Evolutionary conservation across 2,888 invertebrate genomes (phyloP).

Genomic region (Arge pagana): DNA sequence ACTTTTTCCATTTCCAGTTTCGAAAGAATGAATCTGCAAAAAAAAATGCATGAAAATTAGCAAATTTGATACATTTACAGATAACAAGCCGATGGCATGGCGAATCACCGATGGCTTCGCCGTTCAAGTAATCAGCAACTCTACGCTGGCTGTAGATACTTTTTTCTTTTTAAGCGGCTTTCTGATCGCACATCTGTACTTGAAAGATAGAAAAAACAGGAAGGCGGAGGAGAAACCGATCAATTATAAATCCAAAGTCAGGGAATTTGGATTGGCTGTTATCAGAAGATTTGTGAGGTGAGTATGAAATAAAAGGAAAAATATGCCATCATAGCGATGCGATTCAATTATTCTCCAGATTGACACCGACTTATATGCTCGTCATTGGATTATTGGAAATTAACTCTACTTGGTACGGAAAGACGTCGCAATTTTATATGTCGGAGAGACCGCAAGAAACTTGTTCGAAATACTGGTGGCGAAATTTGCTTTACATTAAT

Average conservation of each 20-base stretch:
- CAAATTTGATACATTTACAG: too few relatives aligned
- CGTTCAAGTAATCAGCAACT: conserved; percentile 56
- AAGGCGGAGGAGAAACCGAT: conserved; percentile 29
- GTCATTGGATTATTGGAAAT: conserved; percentile 55
- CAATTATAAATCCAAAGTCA: conserved; percentile 28
- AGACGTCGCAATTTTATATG: conserved; percentile 53
- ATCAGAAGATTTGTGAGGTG: conserved; percentile 58
- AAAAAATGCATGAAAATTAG: too few relatives aligned
- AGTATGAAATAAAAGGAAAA: conserved; percentile 4
- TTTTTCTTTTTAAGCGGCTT: conserved; percentile 58
- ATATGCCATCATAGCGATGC: not conserved
- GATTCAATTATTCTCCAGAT: conserved; percentile 39
- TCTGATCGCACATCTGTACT: conserved; percentile 43
- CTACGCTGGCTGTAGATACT: conserved; percentile 60
- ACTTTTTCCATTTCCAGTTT: too few relatives aligned
- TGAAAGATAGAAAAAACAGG: conserved; percentile 32
- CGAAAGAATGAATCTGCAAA: not conserved
- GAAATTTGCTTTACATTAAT: conserved; percentile 61
- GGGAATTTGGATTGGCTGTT: conserved; percentile 37
- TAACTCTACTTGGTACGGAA: conserved; percentile 52
- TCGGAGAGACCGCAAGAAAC: conserved; percentile 52
- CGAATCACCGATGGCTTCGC: conserved; percentile 50
- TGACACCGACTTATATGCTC: conserved; percentile 59
- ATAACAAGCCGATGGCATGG: conserved; percentile 53
- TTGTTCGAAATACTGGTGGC: conserved; percentile 63